Percentiles rank a stretch among this genome's conserved stretches.
phyloP scores from a whole-genome alignment of 2,888 invertebrate genomes.

The Biston stratarius region DNA sequence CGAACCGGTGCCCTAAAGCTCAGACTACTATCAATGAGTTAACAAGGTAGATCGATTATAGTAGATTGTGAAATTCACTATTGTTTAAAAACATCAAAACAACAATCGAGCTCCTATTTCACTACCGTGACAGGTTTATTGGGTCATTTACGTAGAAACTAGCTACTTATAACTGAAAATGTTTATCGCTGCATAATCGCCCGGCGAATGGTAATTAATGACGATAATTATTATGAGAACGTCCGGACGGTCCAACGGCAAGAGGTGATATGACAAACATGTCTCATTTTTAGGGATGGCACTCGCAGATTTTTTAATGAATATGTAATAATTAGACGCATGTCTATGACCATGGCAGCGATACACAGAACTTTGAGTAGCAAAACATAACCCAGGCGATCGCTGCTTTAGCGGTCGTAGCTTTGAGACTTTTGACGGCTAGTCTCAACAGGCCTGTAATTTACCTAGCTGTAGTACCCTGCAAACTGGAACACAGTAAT shows the following conservation, averaged over 20 bases:
- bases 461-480: too few relatives aligned
- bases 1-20: too few relatives aligned
- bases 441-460: too few relatives aligned
- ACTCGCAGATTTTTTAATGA: neutral
- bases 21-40: too few relatives aligned
- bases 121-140: conserved; percentile 19
- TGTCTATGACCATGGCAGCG: too few relatives aligned
- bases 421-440: too few relatives aligned
- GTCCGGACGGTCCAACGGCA: conserved; percentile 30
- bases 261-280: conserved; percentile 9
- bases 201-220: conserved; percentile 52
- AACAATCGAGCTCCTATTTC: conserved; percentile 11
- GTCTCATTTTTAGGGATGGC: conserved; percentile 14
- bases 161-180: conserved; percentile 28
- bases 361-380: too few relatives aligned
- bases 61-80: neutral
- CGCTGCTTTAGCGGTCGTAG: too few relatives aligned
- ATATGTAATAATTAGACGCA: neutral
- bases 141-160: conserved; percentile 25
- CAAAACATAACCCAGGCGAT: too few relatives aligned
- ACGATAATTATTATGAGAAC: conserved; percentile 54
- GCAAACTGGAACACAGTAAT: too few relatives aligned
- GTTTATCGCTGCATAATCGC: conserved; percentile 44
- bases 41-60: too few relatives aligned
- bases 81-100: neutral